phyloP scores from a whole-genome alignment of 2,797 vertebrate species.

The Hemibagrus guttatus region DNA sequence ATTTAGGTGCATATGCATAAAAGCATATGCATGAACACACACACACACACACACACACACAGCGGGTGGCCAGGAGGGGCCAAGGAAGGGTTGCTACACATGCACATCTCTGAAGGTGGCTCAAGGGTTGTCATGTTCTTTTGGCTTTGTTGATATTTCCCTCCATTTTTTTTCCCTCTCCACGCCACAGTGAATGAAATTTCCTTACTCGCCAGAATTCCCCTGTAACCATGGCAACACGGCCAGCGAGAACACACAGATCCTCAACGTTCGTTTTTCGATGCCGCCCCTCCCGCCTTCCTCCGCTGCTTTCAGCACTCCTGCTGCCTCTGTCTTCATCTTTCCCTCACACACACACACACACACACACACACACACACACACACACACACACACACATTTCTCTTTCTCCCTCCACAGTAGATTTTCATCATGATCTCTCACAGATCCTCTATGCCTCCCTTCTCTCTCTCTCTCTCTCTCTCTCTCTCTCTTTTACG shows the following conservation, averaged over 20 bases:
- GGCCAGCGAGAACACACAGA: slow-evolving; percentile 79
- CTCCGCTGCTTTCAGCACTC: slow-evolving; percentile 57
- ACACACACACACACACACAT: too few species aligned
- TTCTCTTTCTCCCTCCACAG: slow-evolving; percentile 37
- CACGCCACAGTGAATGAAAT: slow-evolving; percentile 78
- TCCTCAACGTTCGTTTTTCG: slow-evolving; percentile 77
- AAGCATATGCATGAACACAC: slow-evolving; percentile 9
- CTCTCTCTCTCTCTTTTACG: neutral
- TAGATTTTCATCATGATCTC: slow-evolving; percentile 54
- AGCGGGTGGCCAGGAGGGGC: neutral
- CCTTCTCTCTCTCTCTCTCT: slow-evolving; percentile 24
- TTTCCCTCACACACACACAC: slow-evolving; percentile 64
- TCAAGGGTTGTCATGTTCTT: slow-evolving; percentile 41
- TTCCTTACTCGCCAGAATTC: slow-evolving; percentile 81
- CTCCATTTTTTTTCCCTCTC: slow-evolving; percentile 62
- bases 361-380: slow-evolving; percentile 15
- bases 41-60: slow-evolving; percentile 3
- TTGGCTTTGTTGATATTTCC: slow-evolving; percentile 71
- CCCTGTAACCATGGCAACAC: slow-evolving; percentile 81
- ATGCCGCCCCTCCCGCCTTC: slow-evolving; percentile 52
- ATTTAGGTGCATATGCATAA: slow-evolving; percentile 10
- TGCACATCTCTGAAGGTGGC: slow-evolving; percentile 36
- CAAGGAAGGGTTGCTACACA: slow-evolving; percentile 7
- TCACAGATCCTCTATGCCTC: slow-evolving; percentile 37
- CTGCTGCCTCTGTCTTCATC: slow-evolving; percentile 50